Evolutionary conservation across 2,888 invertebrate species (phyloP).

Genomic region (Hirtodrosophila trivittata): DNA sequence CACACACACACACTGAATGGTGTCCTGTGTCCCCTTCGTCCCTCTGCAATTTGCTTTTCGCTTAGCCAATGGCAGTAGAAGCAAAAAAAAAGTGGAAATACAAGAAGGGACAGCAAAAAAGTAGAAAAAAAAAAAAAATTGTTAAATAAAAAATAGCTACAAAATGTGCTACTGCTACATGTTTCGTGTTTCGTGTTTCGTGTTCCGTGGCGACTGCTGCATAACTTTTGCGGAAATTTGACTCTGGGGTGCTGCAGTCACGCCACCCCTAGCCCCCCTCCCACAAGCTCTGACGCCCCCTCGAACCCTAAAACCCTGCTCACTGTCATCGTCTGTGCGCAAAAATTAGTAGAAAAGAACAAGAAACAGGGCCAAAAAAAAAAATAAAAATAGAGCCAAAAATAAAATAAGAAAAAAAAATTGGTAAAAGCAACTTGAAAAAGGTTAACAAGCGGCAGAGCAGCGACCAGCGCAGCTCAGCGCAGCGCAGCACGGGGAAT

Average conservation of each 20-base stretch:
- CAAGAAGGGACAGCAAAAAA: constrained; percentile 30
- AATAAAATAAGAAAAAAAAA: constrained; percentile 21
- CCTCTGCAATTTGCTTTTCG: constrained; percentile 44
- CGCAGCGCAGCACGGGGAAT: constrained; percentile 50
- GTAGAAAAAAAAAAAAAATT: constrained; percentile 27
- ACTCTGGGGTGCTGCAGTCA: constrained; percentile 56
- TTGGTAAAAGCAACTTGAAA: constrained; percentile 59
- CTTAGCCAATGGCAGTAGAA: constrained; percentile 50
- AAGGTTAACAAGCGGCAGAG: constrained; percentile 75
- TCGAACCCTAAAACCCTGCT: constrained; percentile 5
- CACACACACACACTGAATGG: background rate
- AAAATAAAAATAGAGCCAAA: constrained; percentile 26
- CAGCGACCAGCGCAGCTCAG: constrained; percentile 22
- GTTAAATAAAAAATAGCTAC: constrained; percentile 11
- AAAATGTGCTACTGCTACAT: constrained; percentile 57
- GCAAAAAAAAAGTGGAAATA: constrained; percentile 8
- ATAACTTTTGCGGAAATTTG: constrained; percentile 76
- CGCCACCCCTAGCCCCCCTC: constrained; percentile 19
- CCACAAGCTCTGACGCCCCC: background rate
- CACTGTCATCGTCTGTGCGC: constrained; percentile 52
- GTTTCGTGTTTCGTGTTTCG: constrained; percentile 44
- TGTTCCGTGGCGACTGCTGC: constrained; percentile 69
- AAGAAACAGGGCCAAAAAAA: constrained; percentile 27
- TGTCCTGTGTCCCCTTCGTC: background rate
- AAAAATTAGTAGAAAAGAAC: constrained; percentile 62